These are phyloP conservation scores for Teleogryllus occipitalis DNA, from an alignment of 1,140 invertebrate genomes.

Conservation along the genomic window DNA sequence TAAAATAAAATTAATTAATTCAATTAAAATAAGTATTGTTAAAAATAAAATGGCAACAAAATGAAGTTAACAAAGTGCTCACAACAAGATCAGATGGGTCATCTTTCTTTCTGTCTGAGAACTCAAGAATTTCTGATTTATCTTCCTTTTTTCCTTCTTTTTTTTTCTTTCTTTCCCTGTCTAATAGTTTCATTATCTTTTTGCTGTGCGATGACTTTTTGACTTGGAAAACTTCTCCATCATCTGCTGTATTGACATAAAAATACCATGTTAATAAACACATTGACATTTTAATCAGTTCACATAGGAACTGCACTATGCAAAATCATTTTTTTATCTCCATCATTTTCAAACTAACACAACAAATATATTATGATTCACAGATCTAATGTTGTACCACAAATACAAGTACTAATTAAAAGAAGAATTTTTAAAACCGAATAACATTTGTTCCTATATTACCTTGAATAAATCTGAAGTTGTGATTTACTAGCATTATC, in stretches of 20 bases:
- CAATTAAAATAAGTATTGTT: neutral
- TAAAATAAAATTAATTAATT: neutral
- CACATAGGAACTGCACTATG: neutral
- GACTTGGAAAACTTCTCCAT: conserved; percentile 85
- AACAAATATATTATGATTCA: neutral
- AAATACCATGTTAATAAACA: neutral
- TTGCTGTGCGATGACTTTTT: conserved; percentile 92
- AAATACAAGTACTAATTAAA: neutral
- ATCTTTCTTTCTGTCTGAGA: conserved; percentile 42
- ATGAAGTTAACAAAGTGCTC: conserved; percentile 29
- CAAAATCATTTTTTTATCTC: neutral
- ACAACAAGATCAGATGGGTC: conserved; percentile 42
- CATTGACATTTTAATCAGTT: neutral
- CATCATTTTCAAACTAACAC: neutral
- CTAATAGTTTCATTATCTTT: conserved; percentile 75
- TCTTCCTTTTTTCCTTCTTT: conserved; percentile 53
- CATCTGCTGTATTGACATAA: conserved; percentile 52
- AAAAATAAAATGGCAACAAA: neutral
- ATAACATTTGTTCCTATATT: too few relatives aligned
- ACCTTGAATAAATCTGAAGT: too few relatives aligned
- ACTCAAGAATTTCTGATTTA: conserved; percentile 42
- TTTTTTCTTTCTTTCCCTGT: conserved; percentile 61
- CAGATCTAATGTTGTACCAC: neutral
- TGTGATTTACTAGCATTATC: too few relatives aligned
- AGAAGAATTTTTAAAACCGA: neutral